Evolutionary conservation across 2,888 invertebrate genomes (phyloP).

Genomic region (Encarsia formosa): DNA sequence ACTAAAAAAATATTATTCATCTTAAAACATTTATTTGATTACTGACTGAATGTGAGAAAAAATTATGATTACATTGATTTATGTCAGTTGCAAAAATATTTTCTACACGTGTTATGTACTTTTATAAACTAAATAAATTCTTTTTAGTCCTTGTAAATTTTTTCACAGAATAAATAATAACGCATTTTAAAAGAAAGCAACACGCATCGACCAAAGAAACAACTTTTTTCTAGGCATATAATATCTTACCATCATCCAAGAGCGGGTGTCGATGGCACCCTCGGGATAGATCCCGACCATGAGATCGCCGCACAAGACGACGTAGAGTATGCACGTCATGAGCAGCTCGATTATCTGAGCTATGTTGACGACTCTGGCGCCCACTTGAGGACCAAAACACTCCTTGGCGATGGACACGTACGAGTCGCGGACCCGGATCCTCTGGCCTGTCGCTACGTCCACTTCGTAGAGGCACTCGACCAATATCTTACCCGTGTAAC

Average conservation of each 20-base stretch:
- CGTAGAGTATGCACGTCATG: constrained; percentile 99
- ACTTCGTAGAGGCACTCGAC: constrained; percentile 97
- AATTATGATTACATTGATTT: too few species aligned
- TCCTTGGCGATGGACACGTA: constrained; percentile 94
- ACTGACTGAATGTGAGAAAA: too few species aligned
- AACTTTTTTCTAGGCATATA: too few species aligned
- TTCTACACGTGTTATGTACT: too few species aligned
- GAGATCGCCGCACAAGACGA: constrained; percentile 95
- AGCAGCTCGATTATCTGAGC: constrained; percentile 96
- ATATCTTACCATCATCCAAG: constrained; percentile 97
- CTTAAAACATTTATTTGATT: too few species aligned
- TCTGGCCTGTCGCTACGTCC: constrained; percentile 76
- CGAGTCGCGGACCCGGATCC: constrained; percentile 84
- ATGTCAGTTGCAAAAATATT: too few species aligned
- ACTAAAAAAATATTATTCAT: too few species aligned
- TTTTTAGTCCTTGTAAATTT: too few species aligned
- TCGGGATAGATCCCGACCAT: constrained; percentile 87
- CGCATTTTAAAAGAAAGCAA: too few species aligned
- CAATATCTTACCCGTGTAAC: constrained; percentile 90
- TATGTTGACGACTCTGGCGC: constrained; percentile 83
- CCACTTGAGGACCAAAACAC: constrained; percentile 87
- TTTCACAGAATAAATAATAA: too few species aligned
- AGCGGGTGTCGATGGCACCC: constrained; percentile 83
- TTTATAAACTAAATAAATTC: too few species aligned
- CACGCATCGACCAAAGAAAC: too few species aligned